Conservation (phyloP, 2,113 vertebrate species). For the Todiramphus saurophagus region DNA sequence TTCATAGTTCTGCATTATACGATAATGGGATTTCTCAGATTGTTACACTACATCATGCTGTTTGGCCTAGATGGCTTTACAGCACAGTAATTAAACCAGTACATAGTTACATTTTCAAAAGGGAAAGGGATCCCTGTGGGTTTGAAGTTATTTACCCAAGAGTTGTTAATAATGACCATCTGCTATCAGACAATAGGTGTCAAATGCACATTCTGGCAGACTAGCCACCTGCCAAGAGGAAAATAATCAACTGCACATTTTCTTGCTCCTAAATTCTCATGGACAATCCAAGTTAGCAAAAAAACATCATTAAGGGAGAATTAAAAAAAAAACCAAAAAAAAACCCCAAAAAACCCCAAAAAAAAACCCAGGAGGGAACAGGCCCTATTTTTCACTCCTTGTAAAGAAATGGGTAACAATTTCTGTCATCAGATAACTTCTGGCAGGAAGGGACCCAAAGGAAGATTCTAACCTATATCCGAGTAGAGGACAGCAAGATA, state of each 20-base stretch:
- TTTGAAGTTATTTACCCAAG: constrained; percentile 59
- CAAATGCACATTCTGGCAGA: constrained; percentile 62
- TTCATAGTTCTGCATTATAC: constrained; percentile 18
- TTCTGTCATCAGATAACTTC: background rate
- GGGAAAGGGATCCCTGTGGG: constrained; percentile 27
- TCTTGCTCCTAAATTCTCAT: constrained; percentile 5
- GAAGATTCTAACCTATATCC: background rate
- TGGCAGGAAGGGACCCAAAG: background rate
- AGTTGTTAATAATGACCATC: constrained; percentile 56
- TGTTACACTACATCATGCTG: constrained; percentile 42
- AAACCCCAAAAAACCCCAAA: too few relatives aligned
- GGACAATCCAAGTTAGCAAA: constrained; percentile 21
- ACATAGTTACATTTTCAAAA: constrained; percentile 42
- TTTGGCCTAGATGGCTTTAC: constrained; percentile 35
- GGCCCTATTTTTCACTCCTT: background rate
- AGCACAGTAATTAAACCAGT: constrained; percentile 51
- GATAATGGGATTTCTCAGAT: constrained; percentile 41
- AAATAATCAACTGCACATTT: constrained; percentile 58
- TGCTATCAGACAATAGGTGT: constrained; percentile 69
- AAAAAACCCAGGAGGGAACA: background rate
- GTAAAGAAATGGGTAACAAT: background rate
- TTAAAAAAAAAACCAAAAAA: background rate
- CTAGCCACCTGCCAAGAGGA: constrained; percentile 52
- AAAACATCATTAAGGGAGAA: background rate
- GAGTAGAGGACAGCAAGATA: background rate